Evolutionary conservation across 2,797 vertebrate species (phyloP).

Genomic region (Chaenodraco wilsoni): DNA sequence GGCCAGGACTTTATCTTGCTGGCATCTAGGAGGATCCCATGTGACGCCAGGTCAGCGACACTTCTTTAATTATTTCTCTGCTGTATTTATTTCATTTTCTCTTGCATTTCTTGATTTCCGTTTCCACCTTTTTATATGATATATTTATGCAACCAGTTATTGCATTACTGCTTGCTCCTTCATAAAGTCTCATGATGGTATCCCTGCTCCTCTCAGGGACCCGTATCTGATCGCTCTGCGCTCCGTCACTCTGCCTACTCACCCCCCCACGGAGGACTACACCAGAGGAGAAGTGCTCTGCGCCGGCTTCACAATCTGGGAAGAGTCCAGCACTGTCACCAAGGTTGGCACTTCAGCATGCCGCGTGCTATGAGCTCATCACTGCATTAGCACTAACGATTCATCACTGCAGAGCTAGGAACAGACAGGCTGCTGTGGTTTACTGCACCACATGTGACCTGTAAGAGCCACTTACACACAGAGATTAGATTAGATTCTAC

Average conservation of each 20-base stretch:
- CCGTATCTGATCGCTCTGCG: conserved; percentile 94
- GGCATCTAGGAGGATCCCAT: conserved; percentile 91
- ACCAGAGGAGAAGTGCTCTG: conserved; percentile 91
- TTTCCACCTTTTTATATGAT: background rate
- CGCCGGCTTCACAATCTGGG: conserved; percentile 93
- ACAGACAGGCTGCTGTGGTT: background rate
- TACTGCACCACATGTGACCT: background rate
- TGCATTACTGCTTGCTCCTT: conserved; percentile 23
- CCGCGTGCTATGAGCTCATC: background rate
- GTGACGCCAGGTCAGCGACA: conserved; percentile 84
- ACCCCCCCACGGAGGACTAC: conserved; percentile 79
- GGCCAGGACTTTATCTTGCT: conserved; percentile 93
- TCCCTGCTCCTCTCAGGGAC: conserved; percentile 82
- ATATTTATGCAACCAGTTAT: conserved; percentile 6
- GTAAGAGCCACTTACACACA: background rate
- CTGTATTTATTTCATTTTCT: background rate
- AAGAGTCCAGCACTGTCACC: conserved; percentile 83
- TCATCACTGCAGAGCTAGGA: background rate
- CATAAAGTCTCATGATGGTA: conserved; percentile 16
- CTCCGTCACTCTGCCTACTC: conserved; percentile 91
- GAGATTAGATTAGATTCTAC: too few species aligned
- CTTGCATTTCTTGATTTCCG: conserved; percentile 20
- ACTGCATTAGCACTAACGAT: background rate
- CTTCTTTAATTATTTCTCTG: background rate
- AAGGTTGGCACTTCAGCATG: conserved; percentile 82